phyloP scores from a whole-genome alignment of 2,113 vertebrate genomes.

The Danionella cerebrum region DNA sequence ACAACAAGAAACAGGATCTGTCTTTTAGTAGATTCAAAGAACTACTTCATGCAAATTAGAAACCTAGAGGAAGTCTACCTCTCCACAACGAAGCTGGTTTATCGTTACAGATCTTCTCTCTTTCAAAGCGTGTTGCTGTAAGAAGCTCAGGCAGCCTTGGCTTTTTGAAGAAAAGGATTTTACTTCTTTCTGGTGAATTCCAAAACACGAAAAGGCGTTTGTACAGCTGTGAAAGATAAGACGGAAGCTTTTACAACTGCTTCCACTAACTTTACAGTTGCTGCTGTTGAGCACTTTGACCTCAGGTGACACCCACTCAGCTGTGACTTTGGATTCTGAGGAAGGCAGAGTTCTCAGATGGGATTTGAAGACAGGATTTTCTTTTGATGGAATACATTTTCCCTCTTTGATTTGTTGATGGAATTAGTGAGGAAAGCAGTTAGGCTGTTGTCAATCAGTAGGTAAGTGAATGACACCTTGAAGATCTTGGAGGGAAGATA shows the following conservation, averaged over 20 bases:
- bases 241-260: not conserved
- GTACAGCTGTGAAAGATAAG: not conserved
- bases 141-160: not conserved
- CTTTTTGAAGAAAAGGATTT: not conserved
- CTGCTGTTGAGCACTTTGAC: conserved; percentile 58
- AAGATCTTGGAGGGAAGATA: not conserved
- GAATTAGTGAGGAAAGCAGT: not conserved
- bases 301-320: conserved; percentile 41
- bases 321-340: conserved; percentile 42
- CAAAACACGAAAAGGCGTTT: conserved; percentile 6
- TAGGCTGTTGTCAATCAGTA: not conserved
- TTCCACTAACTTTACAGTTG: not conserved
- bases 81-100: too few relatives aligned
- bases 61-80: conserved; percentile 15
- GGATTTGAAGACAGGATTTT: conserved; percentile 2
- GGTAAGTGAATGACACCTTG: conserved; percentile 14
- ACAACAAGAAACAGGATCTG: conserved; percentile 14
- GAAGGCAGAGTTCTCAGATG: not conserved
- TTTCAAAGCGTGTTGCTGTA: not conserved
- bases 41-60: conserved; percentile 16
- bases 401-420: conserved; percentile 9
- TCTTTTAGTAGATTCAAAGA: conserved; percentile 25
- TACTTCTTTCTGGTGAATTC: conserved; percentile 27
- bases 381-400: not conserved
- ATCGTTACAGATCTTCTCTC: not conserved